A percentile compares a stretch with the other conserved stretches of the same genome.
These are phyloP conservation scores for Pocillopora damicornis DNA, from an alignment of 64 coral and sea anemone species.

Conservation along the genomic window DNA sequence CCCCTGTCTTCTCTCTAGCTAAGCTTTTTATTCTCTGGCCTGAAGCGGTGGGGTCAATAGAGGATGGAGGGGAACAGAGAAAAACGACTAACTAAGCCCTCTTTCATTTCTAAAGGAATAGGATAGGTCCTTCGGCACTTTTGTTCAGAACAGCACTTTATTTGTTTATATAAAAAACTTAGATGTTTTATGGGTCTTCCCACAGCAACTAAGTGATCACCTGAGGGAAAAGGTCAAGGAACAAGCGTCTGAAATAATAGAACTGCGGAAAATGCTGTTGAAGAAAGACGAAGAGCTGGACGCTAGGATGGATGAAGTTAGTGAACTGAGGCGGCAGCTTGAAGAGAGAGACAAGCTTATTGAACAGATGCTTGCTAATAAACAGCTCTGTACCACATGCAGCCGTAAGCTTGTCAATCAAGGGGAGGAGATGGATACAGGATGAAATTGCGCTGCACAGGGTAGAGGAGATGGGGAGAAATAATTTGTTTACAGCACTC, in stretches of 20 bases:
- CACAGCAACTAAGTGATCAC: conserved; percentile 37
- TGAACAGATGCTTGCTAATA: conserved; percentile 38
- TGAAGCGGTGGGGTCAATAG: no score
- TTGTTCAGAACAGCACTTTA: no score
- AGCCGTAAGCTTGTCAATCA: conserved; percentile 23
- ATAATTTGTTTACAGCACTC: background rate
- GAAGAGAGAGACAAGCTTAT: conserved; percentile 58
- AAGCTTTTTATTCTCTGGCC: no score
- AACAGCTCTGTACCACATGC: conserved; percentile 48
- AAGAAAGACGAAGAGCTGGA: conserved; percentile 70
- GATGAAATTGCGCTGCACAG: background rate
- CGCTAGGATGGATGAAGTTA: conserved; percentile 33
- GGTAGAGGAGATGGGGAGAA: background rate
- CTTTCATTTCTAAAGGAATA: no score
- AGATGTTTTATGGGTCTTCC: background rate
- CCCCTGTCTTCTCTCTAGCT: no score
- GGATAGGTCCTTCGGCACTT: no score
- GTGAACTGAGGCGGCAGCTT: conserved; percentile 58
- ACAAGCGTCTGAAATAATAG: conserved; percentile 67
- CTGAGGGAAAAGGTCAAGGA: conserved; percentile 65
- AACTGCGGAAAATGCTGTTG: conserved; percentile 52
- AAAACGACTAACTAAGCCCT: no score
- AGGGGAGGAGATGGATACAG: conserved; percentile 35
- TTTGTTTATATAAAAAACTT: no score
- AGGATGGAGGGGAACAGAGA: no score